Percentiles rank a stretch among this genome's conserved stretches.
Conservation (phyloP, 2,113 vertebrate genomes). For the Amphiprion percula region DNA sequence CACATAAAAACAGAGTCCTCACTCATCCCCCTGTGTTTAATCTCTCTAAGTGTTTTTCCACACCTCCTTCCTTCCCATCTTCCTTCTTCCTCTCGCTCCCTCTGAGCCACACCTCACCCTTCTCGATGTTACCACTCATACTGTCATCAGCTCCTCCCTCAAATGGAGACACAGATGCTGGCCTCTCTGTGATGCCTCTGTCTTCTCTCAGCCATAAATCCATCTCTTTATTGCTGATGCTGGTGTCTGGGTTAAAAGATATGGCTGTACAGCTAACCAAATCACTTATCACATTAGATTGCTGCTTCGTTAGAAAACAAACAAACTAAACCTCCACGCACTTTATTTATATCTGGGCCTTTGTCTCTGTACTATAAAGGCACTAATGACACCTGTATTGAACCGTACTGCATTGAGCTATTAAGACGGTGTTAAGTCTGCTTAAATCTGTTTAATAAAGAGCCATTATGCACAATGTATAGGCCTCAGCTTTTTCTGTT, state of each 20-base stretch:
- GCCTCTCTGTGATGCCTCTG: constrained; percentile 37
- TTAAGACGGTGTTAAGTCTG: too few relatives aligned
- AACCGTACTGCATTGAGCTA: neutral
- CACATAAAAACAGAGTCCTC: constrained; percentile 59
- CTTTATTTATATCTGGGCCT: constrained; percentile 4
- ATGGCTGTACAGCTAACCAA: constrained; percentile 9
- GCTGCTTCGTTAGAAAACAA: constrained; percentile 51
- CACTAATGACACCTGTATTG: neutral
- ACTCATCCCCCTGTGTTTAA: constrained; percentile 70
- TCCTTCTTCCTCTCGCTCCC: neutral
- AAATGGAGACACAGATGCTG: constrained; percentile 28
- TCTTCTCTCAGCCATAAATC: constrained; percentile 58
- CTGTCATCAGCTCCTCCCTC: constrained; percentile 60
- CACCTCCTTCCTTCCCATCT: constrained; percentile 29
- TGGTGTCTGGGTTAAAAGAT: constrained; percentile 51
- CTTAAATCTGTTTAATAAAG: too few relatives aligned
- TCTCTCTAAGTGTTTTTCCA: constrained; percentile 77
- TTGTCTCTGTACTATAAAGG: neutral
- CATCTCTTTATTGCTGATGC: constrained; percentile 60
- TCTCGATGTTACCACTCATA: constrained; percentile 42
- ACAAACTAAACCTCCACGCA: constrained; percentile 22
- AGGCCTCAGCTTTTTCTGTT: too few relatives aligned
- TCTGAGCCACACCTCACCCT: constrained; percentile 24
- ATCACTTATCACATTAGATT: constrained; percentile 59
- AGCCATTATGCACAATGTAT: too few relatives aligned